Evolutionary conservation across 2,113 vertebrate genomes (phyloP).

Genomic region (Paramisgurnus dabryanus): DNA sequence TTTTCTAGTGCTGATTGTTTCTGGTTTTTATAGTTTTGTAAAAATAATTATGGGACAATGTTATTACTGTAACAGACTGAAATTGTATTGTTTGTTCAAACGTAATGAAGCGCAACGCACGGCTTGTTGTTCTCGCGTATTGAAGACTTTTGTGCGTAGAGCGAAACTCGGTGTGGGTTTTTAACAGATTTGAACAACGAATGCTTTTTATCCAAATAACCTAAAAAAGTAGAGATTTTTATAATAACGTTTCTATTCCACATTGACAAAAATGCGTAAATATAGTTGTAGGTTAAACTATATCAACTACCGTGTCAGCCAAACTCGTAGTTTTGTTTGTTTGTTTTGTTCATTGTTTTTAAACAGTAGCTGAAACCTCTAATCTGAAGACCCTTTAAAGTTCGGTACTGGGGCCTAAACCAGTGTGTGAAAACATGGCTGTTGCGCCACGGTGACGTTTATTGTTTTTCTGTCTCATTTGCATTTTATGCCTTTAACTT

Average conservation of each 20-base stretch:
- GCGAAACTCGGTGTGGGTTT: slow-evolving; percentile 8
- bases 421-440: background rate
- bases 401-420: background rate
- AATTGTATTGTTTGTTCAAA: background rate
- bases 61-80: background rate
- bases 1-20: background rate
- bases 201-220: too few species aligned
- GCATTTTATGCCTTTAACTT: slow-evolving; percentile 7
- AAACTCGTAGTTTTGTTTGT: background rate
- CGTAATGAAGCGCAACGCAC: background rate
- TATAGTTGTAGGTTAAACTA: too few species aligned
- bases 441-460: background rate
- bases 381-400: background rate
- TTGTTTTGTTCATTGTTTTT: background rate
- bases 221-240: too few species aligned
- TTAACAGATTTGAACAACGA: background rate
- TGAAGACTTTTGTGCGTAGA: slow-evolving; percentile 1
- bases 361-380: background rate
- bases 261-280: too few species aligned
- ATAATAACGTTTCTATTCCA: too few species aligned
- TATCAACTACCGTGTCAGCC: too few species aligned
- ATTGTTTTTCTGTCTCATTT: slow-evolving; percentile 36
- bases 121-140: background rate
- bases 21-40: background rate
- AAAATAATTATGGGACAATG: background rate